Percentiles rank a stretch among this genome's conserved stretches.
Conservation (phyloP, 2,113 vertebrate species). For the Rhombomys opimus region DNA sequence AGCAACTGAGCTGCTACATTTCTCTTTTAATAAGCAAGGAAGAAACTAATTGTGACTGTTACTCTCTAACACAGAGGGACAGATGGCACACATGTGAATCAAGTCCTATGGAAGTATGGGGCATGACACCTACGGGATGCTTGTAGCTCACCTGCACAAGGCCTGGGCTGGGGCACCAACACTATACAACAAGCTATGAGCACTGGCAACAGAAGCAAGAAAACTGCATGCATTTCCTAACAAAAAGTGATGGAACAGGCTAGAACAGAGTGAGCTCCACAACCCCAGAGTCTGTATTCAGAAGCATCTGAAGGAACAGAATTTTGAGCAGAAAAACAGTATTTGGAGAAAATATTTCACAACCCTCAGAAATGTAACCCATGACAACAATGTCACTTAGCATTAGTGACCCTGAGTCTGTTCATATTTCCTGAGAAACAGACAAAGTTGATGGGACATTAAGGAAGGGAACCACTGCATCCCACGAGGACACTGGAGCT, state of each 20-base stretch:
- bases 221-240: background rate
- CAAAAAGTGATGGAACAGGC: background rate
- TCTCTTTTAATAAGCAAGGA: background rate
- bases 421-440: background rate
- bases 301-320: background rate
- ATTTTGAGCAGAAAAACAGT: background rate
- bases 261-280: background rate
- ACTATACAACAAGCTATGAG: background rate
- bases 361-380: constrained; percentile 17
- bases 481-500: background rate
- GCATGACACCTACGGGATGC: background rate
- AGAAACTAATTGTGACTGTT: constrained; percentile 11
- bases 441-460: background rate
- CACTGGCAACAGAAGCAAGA: background rate
- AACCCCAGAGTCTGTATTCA: background rate
- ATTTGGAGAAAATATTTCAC: constrained; percentile 18
- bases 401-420: background rate
- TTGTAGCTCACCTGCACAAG: no score
- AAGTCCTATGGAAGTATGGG: background rate
- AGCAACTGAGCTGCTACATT: background rate
- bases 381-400: background rate
- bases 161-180: background rate
- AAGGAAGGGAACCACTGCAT: background rate
- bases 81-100: background rate
- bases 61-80: background rate